Percentiles rank a stretch among this genome's conserved stretches.
phyloP scores from a whole-genome alignment of 2,797 vertebrate genomes.

The Xiphophorus birchmanni region DNA sequence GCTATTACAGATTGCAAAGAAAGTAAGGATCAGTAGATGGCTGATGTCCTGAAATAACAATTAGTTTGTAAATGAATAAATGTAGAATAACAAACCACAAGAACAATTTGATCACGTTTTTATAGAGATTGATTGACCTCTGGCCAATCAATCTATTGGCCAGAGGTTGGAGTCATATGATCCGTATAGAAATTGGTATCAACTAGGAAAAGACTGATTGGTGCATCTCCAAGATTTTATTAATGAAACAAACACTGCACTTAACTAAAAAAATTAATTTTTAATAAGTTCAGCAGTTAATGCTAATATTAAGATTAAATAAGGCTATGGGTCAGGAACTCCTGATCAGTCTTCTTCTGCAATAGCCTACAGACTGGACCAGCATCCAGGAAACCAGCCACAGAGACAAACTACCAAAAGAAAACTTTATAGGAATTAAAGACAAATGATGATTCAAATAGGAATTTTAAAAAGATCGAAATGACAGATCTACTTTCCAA shows the following conservation, averaged over 20 bases:
- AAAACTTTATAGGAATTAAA: background rate
- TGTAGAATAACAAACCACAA: background rate
- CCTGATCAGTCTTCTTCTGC: background rate
- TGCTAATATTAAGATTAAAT: background rate
- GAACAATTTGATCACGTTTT: background rate
- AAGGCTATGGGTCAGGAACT: background rate
- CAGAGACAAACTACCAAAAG: background rate
- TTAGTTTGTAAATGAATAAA: background rate
- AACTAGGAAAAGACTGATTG: background rate
- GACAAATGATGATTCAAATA: background rate
- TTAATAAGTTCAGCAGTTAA: background rate
- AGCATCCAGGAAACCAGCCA: background rate
- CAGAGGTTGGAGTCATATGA: background rate
- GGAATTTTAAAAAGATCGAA: background rate
- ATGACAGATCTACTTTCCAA: background rate
- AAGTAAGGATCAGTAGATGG: slow-evolving; percentile 21
- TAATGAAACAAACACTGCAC: background rate
- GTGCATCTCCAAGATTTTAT: background rate
- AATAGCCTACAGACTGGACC: background rate
- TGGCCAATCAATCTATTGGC: background rate
- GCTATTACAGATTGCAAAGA: slow-evolving; percentile 29
- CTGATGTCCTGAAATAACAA: slow-evolving; percentile 27
- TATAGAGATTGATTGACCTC: background rate
- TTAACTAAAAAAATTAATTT: background rate
- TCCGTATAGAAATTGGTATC: background rate